A percentile compares a stretch with the other conserved stretches of the same genome.
phyloP scores from a whole-genome alignment of 2,113 vertebrate species.

The Rhinogobius similis region DNA sequence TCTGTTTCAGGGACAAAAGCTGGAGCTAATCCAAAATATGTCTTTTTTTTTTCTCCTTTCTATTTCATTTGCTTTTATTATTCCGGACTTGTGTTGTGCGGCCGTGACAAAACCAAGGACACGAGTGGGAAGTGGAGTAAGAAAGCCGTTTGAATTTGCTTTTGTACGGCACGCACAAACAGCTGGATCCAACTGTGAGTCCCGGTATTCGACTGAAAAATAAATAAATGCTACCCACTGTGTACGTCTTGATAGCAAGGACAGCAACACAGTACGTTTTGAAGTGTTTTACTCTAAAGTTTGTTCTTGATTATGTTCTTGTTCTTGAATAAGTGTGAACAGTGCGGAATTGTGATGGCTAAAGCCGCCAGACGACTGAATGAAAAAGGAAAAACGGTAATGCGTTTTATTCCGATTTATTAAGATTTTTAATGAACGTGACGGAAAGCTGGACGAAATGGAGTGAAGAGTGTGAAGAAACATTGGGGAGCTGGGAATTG shows the following conservation, averaged over 20 bases:
- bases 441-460: no score
- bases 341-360: no score
- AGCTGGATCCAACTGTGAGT: background rate
- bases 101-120: slow-evolving; percentile 14
- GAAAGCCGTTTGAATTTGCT: background rate
- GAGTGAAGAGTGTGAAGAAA: no score
- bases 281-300: background rate
- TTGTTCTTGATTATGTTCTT: background rate
- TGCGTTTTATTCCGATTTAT: no score
- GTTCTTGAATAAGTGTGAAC: no score
- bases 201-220: no score
- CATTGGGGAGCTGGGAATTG: no score
- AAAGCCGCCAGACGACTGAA: no score
- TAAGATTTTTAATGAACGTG: no score
- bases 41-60: no score
- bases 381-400: no score
- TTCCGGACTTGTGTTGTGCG: background rate
- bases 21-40: slow-evolving; percentile 42
- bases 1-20: slow-evolving; percentile 50
- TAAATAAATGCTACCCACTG: no score
- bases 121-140: slow-evolving; percentile 5
- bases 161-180: background rate
- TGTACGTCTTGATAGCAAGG: background rate
- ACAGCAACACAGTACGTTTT: background rate
- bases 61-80: background rate